Evolutionary conservation across 2,797 vertebrate genomes (phyloP), one percentile per base, ranked within the genome.

Genomic region (Eospalax fontanierii): DNA sequence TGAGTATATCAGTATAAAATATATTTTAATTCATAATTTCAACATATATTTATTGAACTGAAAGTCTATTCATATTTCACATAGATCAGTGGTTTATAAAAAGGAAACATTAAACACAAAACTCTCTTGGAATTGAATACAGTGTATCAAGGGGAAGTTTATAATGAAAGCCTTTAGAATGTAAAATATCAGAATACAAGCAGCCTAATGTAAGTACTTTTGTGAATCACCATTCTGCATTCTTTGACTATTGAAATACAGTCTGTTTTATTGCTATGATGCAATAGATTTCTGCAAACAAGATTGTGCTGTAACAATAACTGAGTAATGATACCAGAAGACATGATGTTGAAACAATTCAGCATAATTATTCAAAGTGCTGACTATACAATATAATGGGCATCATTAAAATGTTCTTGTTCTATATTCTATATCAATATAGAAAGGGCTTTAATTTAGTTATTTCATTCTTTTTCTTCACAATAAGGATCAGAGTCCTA

Each of bases 391-490:
- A 76, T 96, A 92, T 70, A 24, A 35, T 16, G 16, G 3, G 3
- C 70, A 33, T 91, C 19, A 76, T 91, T 92, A 87, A 83, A 89
- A 90, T 84, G 7, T 38, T 79, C 28, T 85, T 90, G 79, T 66
- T 26, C 84, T 87, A 28, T 70, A 12, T 73, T 90, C 87, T 10
- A 85, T 66, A 79, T n/a, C 21, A 66, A 81, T 5, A 81, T 91
- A 71, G 50, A 84, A 66, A 84, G 14, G 73, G 35, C 59, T 79
- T n/a, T 87, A 81, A n/a, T 86, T 87, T 59, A 61, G 93, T 86
- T 75, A 92, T 75, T 95, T 74, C 93, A 33, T 80, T 38, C 24
- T 83, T 83, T 78, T 85, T 82, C 26, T 54, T 94, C 46, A 80
- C 74, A 94, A 84, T 81, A 11, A 65, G 83, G 95, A 84, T 76